These are phyloP conservation scores for Bombylius major DNA, from an alignment of 2,888 invertebrate species.

Conservation along the genomic window DNA sequence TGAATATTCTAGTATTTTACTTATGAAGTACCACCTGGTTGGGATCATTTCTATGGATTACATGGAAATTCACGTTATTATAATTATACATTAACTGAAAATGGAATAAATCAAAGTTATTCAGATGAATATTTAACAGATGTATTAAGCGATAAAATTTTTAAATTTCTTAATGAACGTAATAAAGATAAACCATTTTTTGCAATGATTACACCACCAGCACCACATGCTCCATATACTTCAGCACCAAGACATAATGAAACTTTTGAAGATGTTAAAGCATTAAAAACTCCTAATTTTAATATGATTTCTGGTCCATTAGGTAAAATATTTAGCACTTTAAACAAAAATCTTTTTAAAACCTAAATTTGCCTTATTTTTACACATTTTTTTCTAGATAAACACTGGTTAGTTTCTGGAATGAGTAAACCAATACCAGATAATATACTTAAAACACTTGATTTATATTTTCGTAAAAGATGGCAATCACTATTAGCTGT, in stretches of 20 bases:
- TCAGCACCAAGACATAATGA: constrained; percentile 61
- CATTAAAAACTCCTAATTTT: constrained; percentile 54
- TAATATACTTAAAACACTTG: constrained; percentile 45
- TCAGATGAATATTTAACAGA: constrained; percentile 70
- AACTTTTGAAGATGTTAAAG: constrained; percentile 46
- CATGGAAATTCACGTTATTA: constrained; percentile 90
- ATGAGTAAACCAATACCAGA: constrained; percentile 53
- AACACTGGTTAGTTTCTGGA: constrained; percentile 68
- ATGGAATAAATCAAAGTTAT: constrained; percentile 55
- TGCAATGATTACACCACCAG: constrained; percentile 76
- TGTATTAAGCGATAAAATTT: constrained; percentile 44
- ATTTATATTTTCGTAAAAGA: constrained; percentile 56
- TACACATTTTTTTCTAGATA: constrained; percentile 46
- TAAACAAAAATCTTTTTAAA: neutral
- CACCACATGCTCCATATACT: constrained; percentile 76
- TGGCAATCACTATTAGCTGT: constrained; percentile 76
- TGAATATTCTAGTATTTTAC: constrained; percentile 25
- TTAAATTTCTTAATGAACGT: constrained; percentile 18
- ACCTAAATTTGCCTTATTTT: neutral
- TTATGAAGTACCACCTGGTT: constrained; percentile 63
- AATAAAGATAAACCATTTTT: constrained; percentile 43
- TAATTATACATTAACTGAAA: constrained; percentile 72
- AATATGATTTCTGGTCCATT: constrained; percentile 38
- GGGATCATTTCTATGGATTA: constrained; percentile 77
- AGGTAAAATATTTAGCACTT: constrained; percentile 12